Base-by-base conservation (phyloP, 2,888 invertebrate species). In the Leucophenga maculata region DNA sequence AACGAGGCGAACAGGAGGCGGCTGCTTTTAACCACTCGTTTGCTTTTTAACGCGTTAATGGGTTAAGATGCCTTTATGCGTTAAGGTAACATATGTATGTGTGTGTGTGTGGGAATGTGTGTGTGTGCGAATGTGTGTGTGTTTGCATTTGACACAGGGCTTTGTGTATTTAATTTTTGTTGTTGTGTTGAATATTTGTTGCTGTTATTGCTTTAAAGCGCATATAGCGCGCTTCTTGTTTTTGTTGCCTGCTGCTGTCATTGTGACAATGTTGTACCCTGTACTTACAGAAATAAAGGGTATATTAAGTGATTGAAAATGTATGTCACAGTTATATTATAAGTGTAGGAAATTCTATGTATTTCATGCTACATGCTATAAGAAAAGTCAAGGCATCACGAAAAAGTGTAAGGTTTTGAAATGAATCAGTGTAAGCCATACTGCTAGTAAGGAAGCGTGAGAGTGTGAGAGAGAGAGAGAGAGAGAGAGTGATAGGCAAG, bases 1-100 rank as follows among this genome's bases (percentile, higher is more conserved):
- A 26, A 8, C n/a, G 22, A 32, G 68, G 69, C 69, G 73, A 68
- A 4, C n/a, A 50, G 50, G 50, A 50, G 50, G 6, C 13, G 18
- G 50, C 32, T 4, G 65, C 81, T 78, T 77, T 80, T 83, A 81
- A 75, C 74, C 81, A 83, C 81, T 80, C 81, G 77, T 75, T 81
- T 74, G 81, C 81, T 83, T 79, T 83, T 83, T 81, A 80, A 80
- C 83, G 83, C 83, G 79, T 81, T 83, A 80, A 78, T 80, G 79
- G 83, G 82, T 78, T 83, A 81, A 81, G 80, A 79, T 81, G 79
- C 78, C 81, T 74, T 78, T 83, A 73, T 79, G 76, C 70, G 14
- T 1, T n/a, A n/a, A 3, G 16, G 2, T 1, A 6, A 44, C 18
- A 20, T 60, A 44, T 20, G 39, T n/a, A 4, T 44, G 60, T 9